Evolutionary conservation across 2,888 invertebrate genomes (phyloP).

Genomic region (Sepiola atlantica): DNA sequence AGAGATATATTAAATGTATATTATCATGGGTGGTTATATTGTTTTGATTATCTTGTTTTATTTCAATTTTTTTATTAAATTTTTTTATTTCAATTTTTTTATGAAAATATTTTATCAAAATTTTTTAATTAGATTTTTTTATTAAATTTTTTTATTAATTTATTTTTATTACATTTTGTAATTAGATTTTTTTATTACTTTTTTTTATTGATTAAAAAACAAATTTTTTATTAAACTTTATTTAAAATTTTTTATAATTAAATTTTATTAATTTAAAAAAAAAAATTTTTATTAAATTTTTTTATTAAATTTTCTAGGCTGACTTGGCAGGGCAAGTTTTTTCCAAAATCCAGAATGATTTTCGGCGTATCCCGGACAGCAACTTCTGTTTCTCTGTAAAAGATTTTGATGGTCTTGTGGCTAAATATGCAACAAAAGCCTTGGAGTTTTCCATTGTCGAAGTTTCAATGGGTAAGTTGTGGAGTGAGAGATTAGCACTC

Average conservation of each 20-base stretch:
- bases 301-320: slow-evolving; percentile 56
- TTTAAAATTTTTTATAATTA: background rate
- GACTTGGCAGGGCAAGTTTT: slow-evolving; percentile 67
- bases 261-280: too few relatives aligned
- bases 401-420: slow-evolving; percentile 67
- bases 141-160: too few relatives aligned
- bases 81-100: too few relatives aligned
- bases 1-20: too few relatives aligned
- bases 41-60: too few relatives aligned
- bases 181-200: too few relatives aligned
- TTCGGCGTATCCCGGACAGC: slow-evolving; percentile 55
- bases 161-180: too few relatives aligned
- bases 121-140: too few relatives aligned
- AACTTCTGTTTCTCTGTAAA: slow-evolving; percentile 56
- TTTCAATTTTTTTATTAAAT: too few relatives aligned
- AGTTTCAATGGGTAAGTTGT: slow-evolving; percentile 49
- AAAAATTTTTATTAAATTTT: background rate
- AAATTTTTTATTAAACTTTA: background rate
- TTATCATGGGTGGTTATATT: too few relatives aligned
- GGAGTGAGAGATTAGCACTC: background rate
- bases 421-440: slow-evolving; percentile 69
- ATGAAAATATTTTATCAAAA: too few relatives aligned
- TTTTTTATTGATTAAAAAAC: too few relatives aligned
- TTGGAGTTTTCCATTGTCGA: slow-evolving; percentile 69
- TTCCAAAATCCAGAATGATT: slow-evolving; percentile 61